Evolutionary conservation across 2,113 vertebrate genomes (phyloP), one percentile per base, ranked within the genome.

Genomic region (Elanus axillaris): DNA sequence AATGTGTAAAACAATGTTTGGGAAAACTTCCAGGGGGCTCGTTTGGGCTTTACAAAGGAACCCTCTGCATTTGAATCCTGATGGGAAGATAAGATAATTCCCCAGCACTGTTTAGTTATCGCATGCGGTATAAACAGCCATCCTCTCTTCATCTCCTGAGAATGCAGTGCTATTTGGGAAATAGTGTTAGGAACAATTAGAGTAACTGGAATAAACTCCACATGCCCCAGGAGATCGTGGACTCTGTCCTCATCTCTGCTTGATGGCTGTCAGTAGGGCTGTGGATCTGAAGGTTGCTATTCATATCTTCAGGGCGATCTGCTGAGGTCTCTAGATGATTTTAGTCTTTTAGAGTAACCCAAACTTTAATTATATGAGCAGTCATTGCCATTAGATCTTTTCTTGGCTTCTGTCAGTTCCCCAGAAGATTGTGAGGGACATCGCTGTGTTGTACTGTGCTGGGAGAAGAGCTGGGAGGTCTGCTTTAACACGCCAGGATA

Each of bases 21-120:
- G 97, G 95, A 97, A 97, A 91, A 79, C 50, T 86, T 97, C 97
- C 96, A 97, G 96, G 87, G 95, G 91, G 87, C 81, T 95, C n/a
- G 6, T 85, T 93, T 91, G 81, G 93, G 62, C 67, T 94, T 88
- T 36, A 93, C 95, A 96, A 95, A 95, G 94, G 93, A 97, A 36
- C 87, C 77, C 84, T 97, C 71, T 0, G 2, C 74, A 42, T 90
- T 3, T 55, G 87, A 94, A 73, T 94, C 94, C 81, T 90, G 97
- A 96, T 97, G 84, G 87, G 86, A 34, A 94, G 95, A 96, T 91
- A 96, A 97, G 94, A 95, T 94, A 90, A 93, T 96, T 62, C 69
- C n/a, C 45, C 81, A 75, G 92, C 88, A 42, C 88, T 95, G 95
- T 97, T 97, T 94, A 63, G 95, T 95, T 95, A 90, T 93, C 4